Percentiles rank a stretch among this genome's conserved stretches.
phyloP scores from a whole-genome alignment of 2,888 invertebrate genomes.

The Odiellus spinosus region DNA sequence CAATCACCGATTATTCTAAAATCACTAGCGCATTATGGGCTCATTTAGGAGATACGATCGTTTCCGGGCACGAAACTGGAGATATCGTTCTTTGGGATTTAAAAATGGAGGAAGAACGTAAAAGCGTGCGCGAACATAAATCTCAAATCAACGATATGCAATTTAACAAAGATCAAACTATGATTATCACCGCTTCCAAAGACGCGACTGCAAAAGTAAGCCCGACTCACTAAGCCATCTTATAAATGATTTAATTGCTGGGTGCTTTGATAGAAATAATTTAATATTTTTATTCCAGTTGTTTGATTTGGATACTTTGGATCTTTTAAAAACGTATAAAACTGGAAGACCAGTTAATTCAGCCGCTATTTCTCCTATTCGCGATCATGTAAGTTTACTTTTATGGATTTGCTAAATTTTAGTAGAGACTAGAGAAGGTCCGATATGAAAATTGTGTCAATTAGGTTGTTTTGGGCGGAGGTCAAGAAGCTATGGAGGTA shows the following conservation, averaged over 20 bases:
- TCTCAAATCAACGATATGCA: slow-evolving; percentile 92
- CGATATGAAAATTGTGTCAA: no score
- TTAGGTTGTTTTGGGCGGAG: slow-evolving; percentile 80
- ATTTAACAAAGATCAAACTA: slow-evolving; percentile 73
- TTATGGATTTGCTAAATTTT: not conserved
- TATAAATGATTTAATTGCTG: no score
- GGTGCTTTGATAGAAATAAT: no score
- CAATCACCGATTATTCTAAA: slow-evolving; percentile 34
- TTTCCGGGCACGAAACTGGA: slow-evolving; percentile 89
- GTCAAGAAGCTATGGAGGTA: slow-evolving; percentile 99
- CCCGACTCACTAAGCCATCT: no score
- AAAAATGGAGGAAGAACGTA: slow-evolving; percentile 66
- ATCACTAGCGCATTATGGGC: slow-evolving; percentile 91
- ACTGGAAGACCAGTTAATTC: slow-evolving; percentile 97
- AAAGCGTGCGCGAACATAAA: slow-evolving; percentile 62
- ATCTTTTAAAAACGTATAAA: slow-evolving; percentile 83
- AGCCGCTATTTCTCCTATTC: slow-evolving; percentile 85
- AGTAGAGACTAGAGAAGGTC: no score
- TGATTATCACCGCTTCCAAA: slow-evolving; percentile 94
- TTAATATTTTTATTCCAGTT: slow-evolving; percentile 28
- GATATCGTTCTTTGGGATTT: slow-evolving; percentile 85
- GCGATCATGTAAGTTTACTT: slow-evolving; percentile 58
- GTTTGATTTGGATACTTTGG: slow-evolving; percentile 73
- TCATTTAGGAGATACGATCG: slow-evolving; percentile 71
- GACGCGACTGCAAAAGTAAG: slow-evolving; percentile 75